Base-by-base conservation (phyloP, 2,113 vertebrate genomes). In the Nibea albiflora region DNA sequence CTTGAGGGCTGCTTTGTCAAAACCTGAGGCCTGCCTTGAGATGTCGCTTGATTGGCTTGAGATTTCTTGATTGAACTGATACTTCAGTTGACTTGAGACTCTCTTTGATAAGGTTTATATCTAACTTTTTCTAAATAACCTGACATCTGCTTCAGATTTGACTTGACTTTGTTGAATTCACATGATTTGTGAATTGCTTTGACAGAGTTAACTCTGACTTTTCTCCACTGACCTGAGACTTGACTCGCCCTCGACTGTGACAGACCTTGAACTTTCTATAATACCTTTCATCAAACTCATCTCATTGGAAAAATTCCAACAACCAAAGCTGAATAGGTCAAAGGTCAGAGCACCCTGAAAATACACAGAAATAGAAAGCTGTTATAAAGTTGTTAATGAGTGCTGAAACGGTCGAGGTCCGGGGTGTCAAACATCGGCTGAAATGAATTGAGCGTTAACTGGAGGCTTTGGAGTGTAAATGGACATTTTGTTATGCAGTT, bases 401-500 rank as follows among this genome's bases (percentile, higher is more conserved):
- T 0, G 2, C 1, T 4, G 77, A 69, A 31, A 58, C 10, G 2
- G 47, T 22, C 5, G 47, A 57, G 22, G 20, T 26, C 62, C n/a
- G 24, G 15, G n/a, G 26, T 26, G 47, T 26, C 5, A 49, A 78
- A 44, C 74, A 56, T 46, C 61, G 24, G 60, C 6, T 6, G 76
- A 53, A 46, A 70, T 42, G 60, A 82, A 44, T 22, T 19, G 28
- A 35, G 3, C 22, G 22, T 68, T 81, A 78, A 81, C 75, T 52
- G 70, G 52, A 84, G 50, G 76, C 73, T 80, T 64, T 46, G 74
- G 76, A 74, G 64, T 46, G 74, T 82, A 85, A 90, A 80, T 53
- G 71, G 75, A 77, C 74, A 50, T 84, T 39, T 86, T 86, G 81
- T 81, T 78, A 76, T 84, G 70, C 78, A 26, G 84, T 84, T 89